Evolutionary conservation across 1,140 invertebrate species (phyloP), one percentile per base, ranked within the genome.

Genomic region (Cataglyphis hispanica): DNA sequence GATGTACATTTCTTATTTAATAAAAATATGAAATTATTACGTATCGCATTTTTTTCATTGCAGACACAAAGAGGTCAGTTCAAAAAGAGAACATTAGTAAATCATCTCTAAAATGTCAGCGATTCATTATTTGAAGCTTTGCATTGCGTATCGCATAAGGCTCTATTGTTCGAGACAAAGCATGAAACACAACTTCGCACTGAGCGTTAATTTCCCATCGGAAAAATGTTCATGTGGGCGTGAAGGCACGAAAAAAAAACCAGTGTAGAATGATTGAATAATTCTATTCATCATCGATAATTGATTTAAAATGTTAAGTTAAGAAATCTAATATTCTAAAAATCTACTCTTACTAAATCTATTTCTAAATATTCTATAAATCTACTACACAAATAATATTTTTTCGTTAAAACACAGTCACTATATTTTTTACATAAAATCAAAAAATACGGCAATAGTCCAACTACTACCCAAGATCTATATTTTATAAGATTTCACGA

Each of bases 401-500:
- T 53, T 22, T 53, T 19, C 19, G 11, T 31, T 27, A 19, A 25
- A 66, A 66, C 5, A 2, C 5, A 66, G 1, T 46, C 63, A 40
- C 1, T 19, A 1, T 4, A n/a, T 40, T 56, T 78, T 34, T 43
- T 43, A 13, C 3, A 22, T 46, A n/a, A 22, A 50, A 11, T 5
- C 2, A 27, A n/a, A 72, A 37, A 31, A 56, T 13, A 37, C 7
- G 1, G 0, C 25, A 31, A 16, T 75, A 67, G 16, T 50, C 13
- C 13, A 50, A 50, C 46, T 19, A 16, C 46, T 50, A 1, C 16
- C 16, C 46, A 50, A 50, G 46, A 50, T 16, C 6, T n/a, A 37
- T 31, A 31, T 50, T 4, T 27, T 91, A 80, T 69, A 88, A 86
- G 87, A 88, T 89, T 93, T 93, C 91, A 74, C 80, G 3, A 61